phyloP scores from a whole-genome alignment of 2,888 invertebrate species.

The Noctua janthe region DNA sequence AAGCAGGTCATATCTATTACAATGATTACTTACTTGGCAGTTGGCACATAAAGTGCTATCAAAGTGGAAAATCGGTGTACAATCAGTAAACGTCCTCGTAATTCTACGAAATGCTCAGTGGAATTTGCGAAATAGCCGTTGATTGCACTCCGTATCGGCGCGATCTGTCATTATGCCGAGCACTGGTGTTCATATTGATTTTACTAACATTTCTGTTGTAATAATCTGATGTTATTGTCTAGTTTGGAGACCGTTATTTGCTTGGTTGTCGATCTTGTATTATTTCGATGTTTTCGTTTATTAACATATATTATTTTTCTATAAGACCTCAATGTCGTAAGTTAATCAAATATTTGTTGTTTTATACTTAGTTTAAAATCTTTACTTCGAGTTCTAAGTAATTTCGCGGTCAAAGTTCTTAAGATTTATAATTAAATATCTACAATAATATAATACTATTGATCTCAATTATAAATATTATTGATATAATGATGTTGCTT shows the following conservation, averaged over 20 bases:
- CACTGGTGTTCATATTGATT: conserved; percentile 46
- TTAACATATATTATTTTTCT: neutral
- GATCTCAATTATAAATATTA: too few relatives aligned
- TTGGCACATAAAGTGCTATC: conserved; percentile 28
- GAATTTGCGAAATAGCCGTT: conserved; percentile 43
- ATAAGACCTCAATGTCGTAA: neutral
- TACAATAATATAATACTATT: too few relatives aligned
- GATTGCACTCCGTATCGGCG: conserved; percentile 26
- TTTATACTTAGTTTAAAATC: neutral
- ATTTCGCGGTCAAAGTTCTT: neutral
- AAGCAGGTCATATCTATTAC: conserved; percentile 7
- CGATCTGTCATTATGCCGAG: conserved; percentile 27
- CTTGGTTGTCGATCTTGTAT: neutral
- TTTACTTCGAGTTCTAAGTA: neutral
- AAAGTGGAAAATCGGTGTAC: conserved; percentile 29
- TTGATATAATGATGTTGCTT: too few relatives aligned
- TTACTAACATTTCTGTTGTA: conserved; percentile 26
- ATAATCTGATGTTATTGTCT: conserved; percentile 22
- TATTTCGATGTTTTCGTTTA: neutral
- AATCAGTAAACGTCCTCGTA: conserved; percentile 38
- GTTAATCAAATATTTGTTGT: neutral
- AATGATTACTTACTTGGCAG: conserved; percentile 27
- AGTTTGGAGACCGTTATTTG: neutral
- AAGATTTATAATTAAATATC: too few relatives aligned
- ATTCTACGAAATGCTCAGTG: conserved; percentile 43